Evolutionary conservation across 92 coral and sea anemone species (phyloP), one percentile per base, ranked within the genome.

Genomic region (Paramuricea clavata): DNA sequence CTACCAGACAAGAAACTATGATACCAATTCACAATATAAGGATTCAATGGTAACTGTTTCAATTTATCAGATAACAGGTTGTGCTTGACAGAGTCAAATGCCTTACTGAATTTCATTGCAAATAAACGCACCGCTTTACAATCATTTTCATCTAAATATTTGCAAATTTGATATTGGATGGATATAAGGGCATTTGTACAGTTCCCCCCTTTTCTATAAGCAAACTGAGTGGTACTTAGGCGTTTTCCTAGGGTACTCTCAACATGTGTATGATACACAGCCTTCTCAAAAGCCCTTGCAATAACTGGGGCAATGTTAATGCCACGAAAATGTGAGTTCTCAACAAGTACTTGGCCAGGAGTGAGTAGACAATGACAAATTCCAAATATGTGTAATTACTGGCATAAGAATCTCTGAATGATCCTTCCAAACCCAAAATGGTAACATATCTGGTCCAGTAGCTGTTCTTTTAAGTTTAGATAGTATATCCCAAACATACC

Each of bases 391-490:
- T 0, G 23, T 19, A 21, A 85, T 71, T 27, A 85, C 41, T 41
- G 87, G 84, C 34, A 87, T 80, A 27, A 85, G 69, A n/a, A 79
- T 59, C 50, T 81, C 87, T 4, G 90, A 89, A 25, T 80, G 83
- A 6, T 90, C 87, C 47, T 42, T 80, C 93, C 89, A 89, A 17
- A 85, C 35, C 89, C 92, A 89, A 47, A 41, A 89, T 22, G 89
- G 89, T 5, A 79, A 52, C 34, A 1, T 34, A 39, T 89, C 86
- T 57, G 88, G 92, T 1, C 92, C 89, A 11, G 64, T 42, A 15
- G 81, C 67, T 16, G 81, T 76, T 76, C 23, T 76, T 33, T 49
- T 76, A 10, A 69, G 9, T 17, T 52, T 65, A 64, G 69, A 74
- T 17, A 78, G 30, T 19, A 69, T 27, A 19, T 78, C 49, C 81